These are phyloP conservation scores for Limnephilus marmoratus DNA, from an alignment of 2,888 invertebrate species.

Conservation along the genomic window DNA sequence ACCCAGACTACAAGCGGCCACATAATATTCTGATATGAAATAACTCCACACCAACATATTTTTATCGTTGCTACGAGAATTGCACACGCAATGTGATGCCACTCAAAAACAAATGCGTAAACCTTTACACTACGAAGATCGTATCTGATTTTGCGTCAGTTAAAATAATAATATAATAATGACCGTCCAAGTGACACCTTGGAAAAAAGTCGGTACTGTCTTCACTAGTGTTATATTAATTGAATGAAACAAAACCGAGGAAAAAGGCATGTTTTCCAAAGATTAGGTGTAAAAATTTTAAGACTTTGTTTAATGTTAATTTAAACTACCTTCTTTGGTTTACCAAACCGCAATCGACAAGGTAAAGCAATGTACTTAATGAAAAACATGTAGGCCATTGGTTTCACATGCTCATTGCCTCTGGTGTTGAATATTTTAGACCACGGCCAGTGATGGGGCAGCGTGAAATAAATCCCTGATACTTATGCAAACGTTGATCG, in stretches of 20 bases:
- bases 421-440: conserved; percentile 53
- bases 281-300: neutral
- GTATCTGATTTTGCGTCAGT: no score
- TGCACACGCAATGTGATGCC: neutral
- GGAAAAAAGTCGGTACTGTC: no score
- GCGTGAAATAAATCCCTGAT: conserved; percentile 44
- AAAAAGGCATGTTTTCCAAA: neutral
- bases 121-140: neutral
- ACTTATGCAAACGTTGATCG: neutral
- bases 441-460: neutral
- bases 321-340: neutral
- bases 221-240: no score
- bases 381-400: conserved; percentile 59
- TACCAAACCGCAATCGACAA: neutral
- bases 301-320: neutral
- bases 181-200: no score
- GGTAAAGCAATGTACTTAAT: conserved; percentile 29
- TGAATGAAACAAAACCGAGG: neutral
- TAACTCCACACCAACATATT: neutral
- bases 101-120: neutral
- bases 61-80: neutral
- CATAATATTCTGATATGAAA: neutral
- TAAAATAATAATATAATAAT: no score
- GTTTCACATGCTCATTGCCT: conserved; percentile 62
- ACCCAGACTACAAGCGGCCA: no score